A percentile compares a stretch with the other conserved stretches of the same genome.
Conservation (phyloP, 2,113 vertebrate species). For the Tupaia chinensis region DNA sequence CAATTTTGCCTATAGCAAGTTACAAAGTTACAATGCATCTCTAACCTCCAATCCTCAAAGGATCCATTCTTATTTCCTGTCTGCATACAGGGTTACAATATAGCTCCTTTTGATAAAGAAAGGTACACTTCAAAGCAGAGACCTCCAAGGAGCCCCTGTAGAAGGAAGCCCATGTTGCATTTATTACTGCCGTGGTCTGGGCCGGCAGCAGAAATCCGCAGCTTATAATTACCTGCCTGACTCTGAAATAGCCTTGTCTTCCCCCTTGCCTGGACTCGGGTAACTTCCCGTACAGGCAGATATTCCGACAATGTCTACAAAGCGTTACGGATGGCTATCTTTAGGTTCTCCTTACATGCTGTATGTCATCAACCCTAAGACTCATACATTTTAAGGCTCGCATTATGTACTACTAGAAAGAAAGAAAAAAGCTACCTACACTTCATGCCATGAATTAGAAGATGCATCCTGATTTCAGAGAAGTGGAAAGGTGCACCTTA, state of each 20-base stretch:
- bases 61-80: not conserved
- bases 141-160: not conserved
- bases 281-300: not conserved
- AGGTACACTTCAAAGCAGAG: not conserved
- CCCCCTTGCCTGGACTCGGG: not conserved
- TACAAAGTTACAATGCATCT: not conserved
- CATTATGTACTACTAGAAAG: not conserved
- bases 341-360: not conserved
- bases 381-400: not conserved
- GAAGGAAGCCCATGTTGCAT: not conserved
- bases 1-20: not conserved
- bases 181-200: not conserved
- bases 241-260: not conserved
- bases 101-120: conserved; percentile 22
- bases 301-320: not conserved
- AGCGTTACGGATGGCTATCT: not conserved
- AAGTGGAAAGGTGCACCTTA: not conserved
- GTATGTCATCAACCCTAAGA: not conserved
- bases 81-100: not conserved
- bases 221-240: not conserved
- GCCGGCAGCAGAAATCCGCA: not conserved
- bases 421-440: not conserved
- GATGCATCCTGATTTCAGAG: not conserved
- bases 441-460: not conserved
- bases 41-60: conserved; percentile 17